Percentiles rank a stretch among this genome's conserved stretches.
These are phyloP conservation scores for Holcopasites calliopsidis DNA, from an alignment of 1,140 invertebrate genomes.

Conservation along the genomic window DNA sequence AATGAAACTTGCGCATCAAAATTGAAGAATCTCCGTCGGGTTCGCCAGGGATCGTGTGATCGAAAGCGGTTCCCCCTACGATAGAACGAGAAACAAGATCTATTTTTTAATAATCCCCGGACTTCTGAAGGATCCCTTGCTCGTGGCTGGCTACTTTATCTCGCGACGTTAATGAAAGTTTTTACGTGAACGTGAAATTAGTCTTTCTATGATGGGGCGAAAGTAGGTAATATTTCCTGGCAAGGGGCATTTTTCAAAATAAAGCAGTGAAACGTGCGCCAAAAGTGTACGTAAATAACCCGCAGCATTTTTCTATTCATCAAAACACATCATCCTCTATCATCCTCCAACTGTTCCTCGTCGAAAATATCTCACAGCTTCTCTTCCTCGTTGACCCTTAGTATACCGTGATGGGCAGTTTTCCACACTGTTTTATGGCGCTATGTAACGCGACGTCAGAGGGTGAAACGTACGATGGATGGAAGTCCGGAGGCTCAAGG, in stretches of 20 bases:
- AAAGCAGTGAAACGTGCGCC: too few species aligned
- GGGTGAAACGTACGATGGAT: neutral
- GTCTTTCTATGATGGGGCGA: neutral
- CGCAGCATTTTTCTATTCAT: neutral
- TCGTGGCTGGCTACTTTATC: neutral
- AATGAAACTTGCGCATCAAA: conserved; percentile 16
- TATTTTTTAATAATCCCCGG: neutral
- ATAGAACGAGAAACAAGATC: neutral
- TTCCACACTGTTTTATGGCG: neutral
- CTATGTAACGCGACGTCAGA: neutral
- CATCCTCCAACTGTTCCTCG: neutral
- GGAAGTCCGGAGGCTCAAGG: neutral
- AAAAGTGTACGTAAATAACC: too few species aligned
- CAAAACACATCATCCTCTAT: neutral
- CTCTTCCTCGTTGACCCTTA: neutral
- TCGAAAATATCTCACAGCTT: neutral
- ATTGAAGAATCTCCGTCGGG: conserved; percentile 3
- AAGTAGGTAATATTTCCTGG: neutral
- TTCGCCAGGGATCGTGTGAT: neutral
- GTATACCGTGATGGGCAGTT: neutral
- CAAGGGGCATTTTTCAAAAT: too few species aligned
- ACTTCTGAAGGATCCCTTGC: neutral
- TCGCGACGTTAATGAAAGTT: neutral
- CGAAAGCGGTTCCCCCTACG: neutral
- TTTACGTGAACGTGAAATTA: neutral